A percentile compares a stretch with the other conserved stretches of the same genome.
phyloP scores from a whole-genome alignment of 2,888 invertebrate genomes.

The Diaperis boleti region DNA sequence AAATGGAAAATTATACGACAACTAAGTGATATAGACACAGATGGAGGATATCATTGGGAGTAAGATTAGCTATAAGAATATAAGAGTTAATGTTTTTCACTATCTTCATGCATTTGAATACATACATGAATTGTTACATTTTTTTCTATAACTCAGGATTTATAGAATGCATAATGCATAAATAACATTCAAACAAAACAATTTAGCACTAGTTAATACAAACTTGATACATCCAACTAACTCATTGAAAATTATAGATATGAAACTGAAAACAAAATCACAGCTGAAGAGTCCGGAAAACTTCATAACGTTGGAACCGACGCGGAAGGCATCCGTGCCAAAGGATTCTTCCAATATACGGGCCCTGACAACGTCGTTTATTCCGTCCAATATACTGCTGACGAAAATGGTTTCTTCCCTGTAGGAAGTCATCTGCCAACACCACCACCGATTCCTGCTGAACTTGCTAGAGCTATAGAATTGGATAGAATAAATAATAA shows the following conservation, averaged over 20 bases:
- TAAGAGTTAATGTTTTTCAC: background rate
- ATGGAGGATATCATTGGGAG: conserved; percentile 69
- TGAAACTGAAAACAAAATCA: conserved; percentile 75
- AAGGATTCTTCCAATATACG: conserved; percentile 77
- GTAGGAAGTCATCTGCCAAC: conserved; percentile 71
- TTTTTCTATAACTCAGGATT: no score
- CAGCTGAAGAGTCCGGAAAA: conserved; percentile 71
- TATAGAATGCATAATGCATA: no score
- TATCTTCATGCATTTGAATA: no score
- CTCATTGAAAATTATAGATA: conserved; percentile 66
- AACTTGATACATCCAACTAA: no score
- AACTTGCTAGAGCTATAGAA: conserved; percentile 74
- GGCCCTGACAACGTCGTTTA: conserved; percentile 74
- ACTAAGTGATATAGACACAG: conserved; percentile 67
- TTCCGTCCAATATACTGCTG: conserved; percentile 72
- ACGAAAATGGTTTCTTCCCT: conserved; percentile 72
- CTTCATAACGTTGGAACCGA: conserved; percentile 67
- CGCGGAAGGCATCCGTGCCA: conserved; percentile 72
- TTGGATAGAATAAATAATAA: conserved; percentile 73
- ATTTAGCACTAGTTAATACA: no score
- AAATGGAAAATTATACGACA: conserved; percentile 70
- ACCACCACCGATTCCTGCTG: conserved; percentile 76
- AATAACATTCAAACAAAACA: no score
- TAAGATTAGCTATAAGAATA: conserved; percentile 53
- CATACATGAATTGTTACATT: no score